Evolutionary conservation across 2,888 invertebrate species (phyloP).

Genomic region (Melikaiella ostensackeni): DNA sequence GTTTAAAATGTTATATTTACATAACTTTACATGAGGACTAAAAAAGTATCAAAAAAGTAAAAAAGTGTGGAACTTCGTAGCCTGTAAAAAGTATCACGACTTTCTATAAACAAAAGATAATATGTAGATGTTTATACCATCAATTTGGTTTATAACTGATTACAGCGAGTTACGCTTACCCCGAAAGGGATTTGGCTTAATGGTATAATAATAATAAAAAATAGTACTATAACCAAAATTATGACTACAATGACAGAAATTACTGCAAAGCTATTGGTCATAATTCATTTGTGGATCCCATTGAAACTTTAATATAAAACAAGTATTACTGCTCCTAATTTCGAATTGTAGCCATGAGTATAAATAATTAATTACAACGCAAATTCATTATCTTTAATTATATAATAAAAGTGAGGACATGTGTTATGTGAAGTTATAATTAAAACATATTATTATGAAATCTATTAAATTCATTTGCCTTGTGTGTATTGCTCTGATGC

Average conservation of each 20-base stretch:
- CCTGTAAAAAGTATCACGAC: not conserved
- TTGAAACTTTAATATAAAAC: slow-evolving; percentile 8
- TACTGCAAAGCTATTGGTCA: no score
- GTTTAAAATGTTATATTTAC: no score
- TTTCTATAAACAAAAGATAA: no score
- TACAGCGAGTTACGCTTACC: no score
- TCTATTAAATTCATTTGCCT: not conserved
- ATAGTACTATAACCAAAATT: not conserved
- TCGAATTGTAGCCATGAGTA: not conserved
- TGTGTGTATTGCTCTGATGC: no score
- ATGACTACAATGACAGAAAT: not conserved
- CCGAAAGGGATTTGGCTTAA: no score
- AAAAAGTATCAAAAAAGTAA: no score
- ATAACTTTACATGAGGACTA: no score
- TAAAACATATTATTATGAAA: not conserved
- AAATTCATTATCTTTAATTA: not conserved
- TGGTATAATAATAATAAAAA: no score
- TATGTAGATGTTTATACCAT: not conserved
- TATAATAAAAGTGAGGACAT: not conserved
- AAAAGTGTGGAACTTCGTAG: no score
- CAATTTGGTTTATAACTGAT: not conserved
- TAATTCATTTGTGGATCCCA: not conserved
- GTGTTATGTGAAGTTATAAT: not conserved
- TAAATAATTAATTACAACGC: not conserved
- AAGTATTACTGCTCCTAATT: slow-evolving; percentile 15